A percentile compares a stretch with the other conserved stretches of the same genome.
phyloP scores from a whole-genome alignment of 2,797 vertebrate genomes.

The Cossypha caffra region DNA sequence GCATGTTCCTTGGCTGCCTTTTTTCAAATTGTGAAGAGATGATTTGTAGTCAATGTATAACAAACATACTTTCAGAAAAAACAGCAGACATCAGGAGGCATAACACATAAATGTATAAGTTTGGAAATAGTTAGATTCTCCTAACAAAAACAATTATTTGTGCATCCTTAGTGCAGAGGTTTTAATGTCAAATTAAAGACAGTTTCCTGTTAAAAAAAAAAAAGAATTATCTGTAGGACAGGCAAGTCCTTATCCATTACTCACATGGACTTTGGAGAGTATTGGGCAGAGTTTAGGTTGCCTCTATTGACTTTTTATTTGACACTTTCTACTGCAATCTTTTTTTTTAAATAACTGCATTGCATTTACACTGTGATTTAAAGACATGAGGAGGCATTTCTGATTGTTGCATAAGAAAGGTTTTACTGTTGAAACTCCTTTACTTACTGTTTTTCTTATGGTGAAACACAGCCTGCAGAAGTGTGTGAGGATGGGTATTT shows the following conservation, averaged over 20 bases:
- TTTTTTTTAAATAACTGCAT: background rate
- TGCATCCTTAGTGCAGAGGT: background rate
- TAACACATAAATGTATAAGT: background rate
- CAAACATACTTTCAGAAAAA: background rate
- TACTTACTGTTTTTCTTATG: background rate
- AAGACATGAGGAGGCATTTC: background rate
- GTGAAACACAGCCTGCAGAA: background rate
- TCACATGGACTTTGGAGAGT: background rate
- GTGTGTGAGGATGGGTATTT: background rate
- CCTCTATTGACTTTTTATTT: background rate
- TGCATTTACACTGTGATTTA: background rate
- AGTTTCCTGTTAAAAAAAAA: background rate
- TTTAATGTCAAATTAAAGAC: background rate
- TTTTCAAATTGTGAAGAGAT: background rate
- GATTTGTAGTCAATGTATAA: background rate
- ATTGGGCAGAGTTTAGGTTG: background rate
- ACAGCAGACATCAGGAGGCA: background rate
- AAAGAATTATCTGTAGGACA: background rate
- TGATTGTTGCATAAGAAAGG: background rate
- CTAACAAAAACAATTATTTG: background rate
- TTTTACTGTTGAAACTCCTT: background rate
- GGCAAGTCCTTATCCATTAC: background rate
- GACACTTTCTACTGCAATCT: background rate
- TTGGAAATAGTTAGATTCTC: background rate
- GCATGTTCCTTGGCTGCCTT: background rate